Evolutionary conservation across 1,140 invertebrate genomes (phyloP).

Genomic region (Mactra quadrangularis): DNA sequence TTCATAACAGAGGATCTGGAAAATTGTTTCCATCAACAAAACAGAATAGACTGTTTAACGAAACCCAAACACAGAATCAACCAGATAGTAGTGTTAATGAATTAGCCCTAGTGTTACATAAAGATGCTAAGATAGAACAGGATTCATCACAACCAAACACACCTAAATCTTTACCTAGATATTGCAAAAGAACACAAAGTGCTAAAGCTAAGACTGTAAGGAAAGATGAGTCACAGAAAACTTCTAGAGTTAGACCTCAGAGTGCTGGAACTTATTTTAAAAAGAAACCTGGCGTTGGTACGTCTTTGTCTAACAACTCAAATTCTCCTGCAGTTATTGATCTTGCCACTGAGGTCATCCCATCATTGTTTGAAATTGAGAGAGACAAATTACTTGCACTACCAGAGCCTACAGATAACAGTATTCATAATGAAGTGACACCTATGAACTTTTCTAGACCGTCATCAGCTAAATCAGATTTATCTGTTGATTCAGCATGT

Average conservation of each 20-base stretch:
- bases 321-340: conserved; percentile 37
- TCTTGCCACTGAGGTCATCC: conserved; percentile 42
- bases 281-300: neutral
- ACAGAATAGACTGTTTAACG: conserved; percentile 61
- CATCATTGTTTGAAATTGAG: conserved; percentile 60
- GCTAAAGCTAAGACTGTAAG: conserved; percentile 63
- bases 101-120: conserved; percentile 28
- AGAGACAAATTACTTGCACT: conserved; percentile 49
- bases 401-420: conserved; percentile 44
- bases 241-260: conserved; percentile 32
- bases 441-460: conserved; percentile 61
- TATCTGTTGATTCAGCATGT: conserved; percentile 13
- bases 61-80: conserved; percentile 3
- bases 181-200: conserved; percentile 66
- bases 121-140: conserved; percentile 20
- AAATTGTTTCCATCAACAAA: conserved; percentile 66
- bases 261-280: conserved; percentile 52
- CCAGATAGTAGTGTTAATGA: neutral
- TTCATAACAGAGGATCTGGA: conserved; percentile 67
- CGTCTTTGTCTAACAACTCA: conserved; percentile 38
- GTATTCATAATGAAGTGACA: conserved; percentile 45
- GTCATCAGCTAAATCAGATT: conserved; percentile 59
- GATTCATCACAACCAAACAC: conserved; percentile 12
- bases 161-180: conserved; percentile 11
- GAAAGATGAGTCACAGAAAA: conserved; percentile 26